Evolutionary conservation across 2,888 invertebrate genomes (phyloP).

Genomic region (Melitaea athalia): DNA sequence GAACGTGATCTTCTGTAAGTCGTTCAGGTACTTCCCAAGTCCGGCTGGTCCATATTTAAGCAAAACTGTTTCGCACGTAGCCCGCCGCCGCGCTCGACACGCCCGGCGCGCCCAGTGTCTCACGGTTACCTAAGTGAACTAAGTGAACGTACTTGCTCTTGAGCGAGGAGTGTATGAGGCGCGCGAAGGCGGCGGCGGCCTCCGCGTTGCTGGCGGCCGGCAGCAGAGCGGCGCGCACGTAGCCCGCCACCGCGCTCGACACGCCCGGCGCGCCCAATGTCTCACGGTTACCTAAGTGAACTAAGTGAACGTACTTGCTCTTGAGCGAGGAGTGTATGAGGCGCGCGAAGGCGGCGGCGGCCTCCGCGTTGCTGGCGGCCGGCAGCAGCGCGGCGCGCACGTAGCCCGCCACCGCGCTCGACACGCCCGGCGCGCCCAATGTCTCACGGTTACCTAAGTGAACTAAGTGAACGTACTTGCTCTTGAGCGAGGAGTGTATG

Average conservation of each 20-base stretch:
- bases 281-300: not conserved
- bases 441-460: too few relatives aligned
- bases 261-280: conserved; percentile 91
- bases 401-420: too few relatives aligned
- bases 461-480: conserved; percentile 56
- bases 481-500: conserved; percentile 96
- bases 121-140: too few relatives aligned
- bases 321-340: conserved; percentile 97
- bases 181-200: conserved; percentile 97
- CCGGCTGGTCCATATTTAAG: too few relatives aligned
- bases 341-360: conserved; percentile 96
- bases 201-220: conserved; percentile 96
- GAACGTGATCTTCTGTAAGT: too few relatives aligned
- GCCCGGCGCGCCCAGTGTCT: too few relatives aligned
- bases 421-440: too few relatives aligned
- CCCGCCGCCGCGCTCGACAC: too few relatives aligned
- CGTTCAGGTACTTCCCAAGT: too few relatives aligned
- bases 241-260: conserved; percentile 93
- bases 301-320: conserved; percentile 65
- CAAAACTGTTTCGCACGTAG: too few relatives aligned
- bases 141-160: conserved; percentile 78
- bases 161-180: conserved; percentile 97
- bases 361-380: conserved; percentile 95
- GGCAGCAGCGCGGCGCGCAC: conserved; percentile 87
- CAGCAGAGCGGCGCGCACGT: conserved; percentile 94